Conservation (phyloP, 2,888 invertebrate genomes). For the Ennomos quercinarius region DNA sequence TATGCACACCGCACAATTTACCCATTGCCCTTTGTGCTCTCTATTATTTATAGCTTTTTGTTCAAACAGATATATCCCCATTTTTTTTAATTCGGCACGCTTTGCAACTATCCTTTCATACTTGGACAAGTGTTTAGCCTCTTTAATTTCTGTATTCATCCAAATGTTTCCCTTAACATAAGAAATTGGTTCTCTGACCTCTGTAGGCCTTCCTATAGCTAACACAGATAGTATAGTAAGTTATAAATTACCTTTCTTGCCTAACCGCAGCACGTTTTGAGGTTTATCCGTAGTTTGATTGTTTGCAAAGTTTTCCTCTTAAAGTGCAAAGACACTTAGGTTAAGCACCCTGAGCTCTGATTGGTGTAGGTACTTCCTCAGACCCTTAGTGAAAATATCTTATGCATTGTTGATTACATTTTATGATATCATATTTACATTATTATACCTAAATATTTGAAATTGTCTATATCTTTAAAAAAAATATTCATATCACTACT, state of each 20-base stretch:
- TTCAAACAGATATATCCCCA: conserved; percentile 62
- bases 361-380: conserved; percentile 20
- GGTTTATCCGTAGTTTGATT: conserved; percentile 25
- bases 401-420: too few species aligned
- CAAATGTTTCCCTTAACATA: conserved; percentile 5
- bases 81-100: conserved; percentile 60
- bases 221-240: conserved; percentile 17
- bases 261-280: conserved; percentile 27
- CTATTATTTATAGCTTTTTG: conserved; percentile 74
- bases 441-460: too few species aligned
- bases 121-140: conserved; percentile 55
- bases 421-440: too few species aligned
- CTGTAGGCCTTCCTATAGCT: conserved; percentile 2
- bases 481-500: neutral
- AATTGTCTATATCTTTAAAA: too few species aligned
- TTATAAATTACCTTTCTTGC: conserved; percentile 20
- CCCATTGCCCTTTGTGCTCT: conserved; percentile 78
- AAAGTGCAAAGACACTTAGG: conserved; percentile 32
- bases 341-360: conserved; percentile 22
- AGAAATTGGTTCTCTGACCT: neutral
- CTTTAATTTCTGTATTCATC: conserved; percentile 9
- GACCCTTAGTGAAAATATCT: conserved; percentile 3
- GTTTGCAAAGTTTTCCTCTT: conserved; percentile 35
- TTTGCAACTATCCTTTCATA: conserved; percentile 60
- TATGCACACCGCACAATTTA: conserved; percentile 73